Conservation (phyloP, 2,888 invertebrate genomes). For the Cactoblastis cactorum region DNA sequence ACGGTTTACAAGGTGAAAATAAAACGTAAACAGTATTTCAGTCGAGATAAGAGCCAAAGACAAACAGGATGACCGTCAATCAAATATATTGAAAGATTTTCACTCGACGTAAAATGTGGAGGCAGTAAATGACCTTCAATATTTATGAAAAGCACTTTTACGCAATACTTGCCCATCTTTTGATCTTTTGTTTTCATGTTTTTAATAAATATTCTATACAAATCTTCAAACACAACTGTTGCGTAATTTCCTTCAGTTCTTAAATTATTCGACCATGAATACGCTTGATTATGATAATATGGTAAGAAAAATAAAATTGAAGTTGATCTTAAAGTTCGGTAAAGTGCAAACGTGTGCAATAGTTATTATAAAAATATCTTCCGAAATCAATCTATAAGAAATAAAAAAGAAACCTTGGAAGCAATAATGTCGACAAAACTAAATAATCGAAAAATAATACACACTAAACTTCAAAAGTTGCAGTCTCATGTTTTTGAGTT, state of each 20-base stretch:
- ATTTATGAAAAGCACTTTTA: neutral
- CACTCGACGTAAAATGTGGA: neutral
- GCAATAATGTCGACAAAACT: too few species aligned
- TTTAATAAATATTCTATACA: neutral
- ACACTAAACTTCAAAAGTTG: too few species aligned
- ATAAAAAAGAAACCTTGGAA: too few species aligned
- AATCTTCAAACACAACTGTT: neutral
- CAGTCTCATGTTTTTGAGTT: too few species aligned
- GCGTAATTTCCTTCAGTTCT: neutral
- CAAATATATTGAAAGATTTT: neutral
- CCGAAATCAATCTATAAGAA: too few species aligned
- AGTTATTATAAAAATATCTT: too few species aligned
- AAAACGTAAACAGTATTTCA: conserved; percentile 2
- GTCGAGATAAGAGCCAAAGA: neutral
- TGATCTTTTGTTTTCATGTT: neutral
- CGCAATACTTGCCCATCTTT: neutral
- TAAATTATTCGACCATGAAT: neutral
- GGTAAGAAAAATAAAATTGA: neutral
- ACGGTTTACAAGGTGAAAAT: neutral
- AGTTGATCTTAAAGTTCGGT: neutral
- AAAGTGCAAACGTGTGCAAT: neutral
- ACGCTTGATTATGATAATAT: neutral
- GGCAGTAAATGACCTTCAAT: neutral
- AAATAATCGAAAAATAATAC: too few species aligned
- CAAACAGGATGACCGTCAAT: conserved; percentile 1